Evolutionary conservation across 2,797 vertebrate species (phyloP), one percentile per base, ranked within the genome.

Genomic region (Parotocinclus haroldoi): DNA sequence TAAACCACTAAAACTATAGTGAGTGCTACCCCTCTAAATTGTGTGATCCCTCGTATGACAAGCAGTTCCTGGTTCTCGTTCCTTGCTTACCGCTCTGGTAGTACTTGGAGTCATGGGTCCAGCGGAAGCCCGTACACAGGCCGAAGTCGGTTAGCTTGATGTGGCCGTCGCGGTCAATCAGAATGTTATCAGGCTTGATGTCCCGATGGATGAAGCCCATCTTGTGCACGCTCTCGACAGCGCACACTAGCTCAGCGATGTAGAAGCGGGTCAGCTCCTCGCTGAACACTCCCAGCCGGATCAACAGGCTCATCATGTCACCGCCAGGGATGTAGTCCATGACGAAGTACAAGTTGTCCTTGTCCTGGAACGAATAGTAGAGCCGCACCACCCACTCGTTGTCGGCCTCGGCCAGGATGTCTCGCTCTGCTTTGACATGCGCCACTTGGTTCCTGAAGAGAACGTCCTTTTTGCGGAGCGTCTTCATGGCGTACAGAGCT

Each of bases 321-420:
- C 96, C 96, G 12, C 96, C 96, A 4, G 96, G 96, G 85, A 99
- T 99, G 85, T 98, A 99, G 90, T 99, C 96, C 96, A 99, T 99
- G 73, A 98, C 96, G 51, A 99, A 98, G 85, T 99, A 99, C 80
- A 99, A 87, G 85, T 93, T 96, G 88, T 98, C 96, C 78, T 92
- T 94, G 86, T 99, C 96, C 79, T 99, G 96, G 88, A 98, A 98
- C 1, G 96, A 98, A 83, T 99, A 99, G 86, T 99, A 98, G 12
- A 99, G 90, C 3, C 96, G 94, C 79, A 99, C 96, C 70, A 99
- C 96, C 96, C 96, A 99, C 73, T 99, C 96, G 14, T 99, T 99
- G 87, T 99, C 96, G 1, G 96, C 96, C 83, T 99, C 96, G 0
- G 96, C 96, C 74, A 99, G 89, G 84, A 98, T 99, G 88, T 98